Base-by-base conservation (phyloP, 1,140 invertebrate species). In the Drosophila insularis region DNA sequence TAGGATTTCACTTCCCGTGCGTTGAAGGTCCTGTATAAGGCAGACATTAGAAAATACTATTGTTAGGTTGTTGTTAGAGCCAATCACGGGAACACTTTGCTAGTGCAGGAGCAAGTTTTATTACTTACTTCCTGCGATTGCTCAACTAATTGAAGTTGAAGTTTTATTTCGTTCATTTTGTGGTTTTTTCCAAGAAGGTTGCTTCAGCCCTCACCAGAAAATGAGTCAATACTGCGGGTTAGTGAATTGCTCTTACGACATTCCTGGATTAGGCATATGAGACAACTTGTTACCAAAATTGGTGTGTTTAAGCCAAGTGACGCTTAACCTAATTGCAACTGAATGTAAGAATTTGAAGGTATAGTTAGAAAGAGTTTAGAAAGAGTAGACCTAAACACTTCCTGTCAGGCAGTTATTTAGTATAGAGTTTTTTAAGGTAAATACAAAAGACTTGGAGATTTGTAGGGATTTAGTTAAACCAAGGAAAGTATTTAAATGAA, bases 141-240 rank as follows among this genome's bases (percentile, higher is more conserved):
- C 76, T 56, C 66, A 71, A 67, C 80, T 89, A 89, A 89, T 89
- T 84, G 74, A 71, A 89, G 37, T 71, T 68, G 85, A 84, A 70
- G 77, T 80, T 71, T 73, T 76, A 70, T 67, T 80, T 61, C 58
- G 54, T 37, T 46, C 50, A 40, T 31, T 71, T 64, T 61, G 32
- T 59, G 39, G 43, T 62, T 64, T 50, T 65, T 13, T 17, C 53
- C 58, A 4, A 40, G 17, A 50, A 53, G 17, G 27, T 1, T 37
- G 10, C 35, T 37, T 13, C 3, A 37, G 35, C 11, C 35, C 35
- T 11, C 43, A 21, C 8, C 7, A 10, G 13, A 21, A 21, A 50
- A 6, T 50, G 8, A 50, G 19, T 58, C 14, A 58, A 58, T 35
- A 58, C 17, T 31, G 27, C 5, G 54, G 54, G 27, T 17, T 32